These are phyloP conservation scores for Leptinotarsa rubiginosa DNA, from an alignment of 2,888 invertebrate species.

Conservation along the genomic window DNA sequence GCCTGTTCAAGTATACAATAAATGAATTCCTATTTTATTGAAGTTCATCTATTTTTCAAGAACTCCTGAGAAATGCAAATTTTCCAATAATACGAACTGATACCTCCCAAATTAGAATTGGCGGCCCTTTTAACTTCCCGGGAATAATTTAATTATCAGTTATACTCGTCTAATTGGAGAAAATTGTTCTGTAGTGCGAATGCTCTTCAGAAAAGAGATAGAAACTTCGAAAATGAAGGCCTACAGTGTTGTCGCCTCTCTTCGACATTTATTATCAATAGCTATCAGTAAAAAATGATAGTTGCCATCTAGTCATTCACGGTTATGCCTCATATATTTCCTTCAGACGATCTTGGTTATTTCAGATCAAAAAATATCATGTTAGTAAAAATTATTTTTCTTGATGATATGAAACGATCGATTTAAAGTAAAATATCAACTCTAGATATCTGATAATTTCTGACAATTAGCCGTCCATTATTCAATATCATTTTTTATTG, in stretches of 20 bases:
- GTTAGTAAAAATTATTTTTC: too few relatives aligned
- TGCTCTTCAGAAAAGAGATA: background rate
- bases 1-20: background rate
- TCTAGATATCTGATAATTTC: too few relatives aligned
- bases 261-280: background rate
- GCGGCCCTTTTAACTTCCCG: slow-evolving; percentile 32
- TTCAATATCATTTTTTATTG: background rate
- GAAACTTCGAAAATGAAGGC: background rate
- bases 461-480: too few relatives aligned
- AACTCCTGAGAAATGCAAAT: background rate
- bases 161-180: slow-evolving; percentile 41
- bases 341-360: too few relatives aligned
- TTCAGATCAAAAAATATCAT: too few relatives aligned
- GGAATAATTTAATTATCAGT: slow-evolving; percentile 44
- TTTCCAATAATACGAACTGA: slow-evolving; percentile 25
- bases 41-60: slow-evolving; percentile 14
- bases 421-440: too few relatives aligned
- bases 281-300: too few relatives aligned
- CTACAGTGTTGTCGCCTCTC: background rate
- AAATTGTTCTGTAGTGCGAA: slow-evolving; percentile 27
- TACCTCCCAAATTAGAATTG: slow-evolving; percentile 39
- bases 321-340: too few relatives aligned
- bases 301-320: too few relatives aligned
- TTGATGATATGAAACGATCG: too few relatives aligned
- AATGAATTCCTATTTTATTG: background rate